These are phyloP conservation scores for Mugil cephalus DNA, from an alignment of 2,113 vertebrate genomes.

Conservation along the genomic window DNA sequence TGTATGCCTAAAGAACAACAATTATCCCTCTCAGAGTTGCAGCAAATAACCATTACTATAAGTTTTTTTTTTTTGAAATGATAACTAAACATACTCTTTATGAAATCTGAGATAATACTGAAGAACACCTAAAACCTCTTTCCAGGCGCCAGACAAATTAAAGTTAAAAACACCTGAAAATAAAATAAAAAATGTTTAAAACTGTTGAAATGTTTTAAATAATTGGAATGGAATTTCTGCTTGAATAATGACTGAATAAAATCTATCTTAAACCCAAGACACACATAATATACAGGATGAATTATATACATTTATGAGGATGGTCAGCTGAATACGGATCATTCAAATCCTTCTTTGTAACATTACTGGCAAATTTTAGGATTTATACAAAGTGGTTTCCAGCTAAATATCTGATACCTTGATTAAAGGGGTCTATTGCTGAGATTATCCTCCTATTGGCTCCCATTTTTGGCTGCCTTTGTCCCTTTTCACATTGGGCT, in stretches of 20 bases:
- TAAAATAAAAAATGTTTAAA: too few relatives aligned
- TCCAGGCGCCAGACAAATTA: background rate
- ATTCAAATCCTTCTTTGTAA: background rate
- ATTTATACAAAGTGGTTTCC: background rate
- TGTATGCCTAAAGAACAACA: background rate
- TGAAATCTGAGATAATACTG: background rate
- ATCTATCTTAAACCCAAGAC: too few relatives aligned
- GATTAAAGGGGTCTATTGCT: background rate
- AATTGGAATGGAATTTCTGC: background rate
- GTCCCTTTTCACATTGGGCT: background rate
- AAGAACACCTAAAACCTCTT: background rate
- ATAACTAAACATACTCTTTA: background rate
- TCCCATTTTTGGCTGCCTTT: background rate
- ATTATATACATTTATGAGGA: background rate
- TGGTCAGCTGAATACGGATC: background rate
- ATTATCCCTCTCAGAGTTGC: too few relatives aligned
- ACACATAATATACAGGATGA: too few relatives aligned
- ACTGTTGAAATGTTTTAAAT: too few relatives aligned
- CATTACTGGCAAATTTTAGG: background rate
- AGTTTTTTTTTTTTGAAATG: too few relatives aligned
- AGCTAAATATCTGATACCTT: background rate
- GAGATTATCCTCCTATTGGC: constrained; percentile 4
- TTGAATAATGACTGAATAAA: too few relatives aligned
- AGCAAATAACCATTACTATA: background rate
- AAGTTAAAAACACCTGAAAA: too few relatives aligned